Base-by-base conservation (phyloP, 2,797 vertebrate genomes). In the Diceros bicornis region DNA sequence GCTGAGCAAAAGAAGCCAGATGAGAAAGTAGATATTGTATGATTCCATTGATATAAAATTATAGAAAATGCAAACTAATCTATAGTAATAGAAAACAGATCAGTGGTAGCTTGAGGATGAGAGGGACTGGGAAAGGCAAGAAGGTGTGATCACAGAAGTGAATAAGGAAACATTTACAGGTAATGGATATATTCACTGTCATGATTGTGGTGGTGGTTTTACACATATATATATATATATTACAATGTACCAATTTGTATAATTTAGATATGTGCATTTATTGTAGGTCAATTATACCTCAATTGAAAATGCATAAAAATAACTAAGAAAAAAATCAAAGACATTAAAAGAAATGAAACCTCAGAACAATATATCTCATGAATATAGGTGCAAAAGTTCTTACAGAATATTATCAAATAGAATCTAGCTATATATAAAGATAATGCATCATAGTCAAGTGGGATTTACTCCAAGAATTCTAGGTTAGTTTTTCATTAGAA, bases 401-500 rank as follows among this genome's bases (percentile, higher is more conserved):
- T 74, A 14, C 4, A 66, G 59, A 87, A 95, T 66, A 81, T 79
- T n/a, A 72, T 71, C 16, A 78, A 77, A 69, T 85, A 59, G 62
- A 77, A 77, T 69, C n/a, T 90, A 94, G 34, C 34, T 74, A 20
- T 81, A 64, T 71, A 47, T 57, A 75, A 66, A 27, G 52, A 66
- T 88, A 82, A 81, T 47, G 16, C 29, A 41, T 47, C 23, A 66
- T 81, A 72, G 34, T 17, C 25, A 57, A 81, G 41, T 50, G 37
- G 4, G n/a, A 47, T 92, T 92, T 79, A 64, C 3, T 23, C 37
- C 25, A 34, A 20, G 25, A 50, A 75, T 77, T 68, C 82, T 82
- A 83, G 34, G 25, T 87, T 87, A 64, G 55, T 25, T 81, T 89
- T 95, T 92, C n/a, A 29, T 81, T 81, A 29, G 41, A 62, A 23